Conservation (phyloP, 2,113 vertebrate genomes). For the Marmota monax region DNA sequence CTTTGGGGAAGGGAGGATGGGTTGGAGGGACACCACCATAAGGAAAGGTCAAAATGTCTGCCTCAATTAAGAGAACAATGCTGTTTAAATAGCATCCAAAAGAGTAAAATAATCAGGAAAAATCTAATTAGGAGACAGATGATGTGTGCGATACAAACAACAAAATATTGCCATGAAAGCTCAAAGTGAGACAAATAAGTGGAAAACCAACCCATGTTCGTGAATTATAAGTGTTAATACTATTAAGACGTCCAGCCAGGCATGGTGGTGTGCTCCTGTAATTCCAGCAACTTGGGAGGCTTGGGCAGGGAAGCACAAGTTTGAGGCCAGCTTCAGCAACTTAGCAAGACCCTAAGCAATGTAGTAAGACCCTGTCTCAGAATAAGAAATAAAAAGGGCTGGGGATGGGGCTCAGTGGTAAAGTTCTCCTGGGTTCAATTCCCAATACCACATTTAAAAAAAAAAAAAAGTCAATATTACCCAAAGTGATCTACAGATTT, state of each 20-base stretch:
- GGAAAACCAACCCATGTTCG: background rate
- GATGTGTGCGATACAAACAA: background rate
- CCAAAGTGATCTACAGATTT: background rate
- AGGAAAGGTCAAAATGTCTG: background rate
- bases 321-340: too few species aligned
- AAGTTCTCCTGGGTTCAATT: too few species aligned
- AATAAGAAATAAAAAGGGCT: too few species aligned
- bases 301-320: too few species aligned
- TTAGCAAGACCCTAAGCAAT: too few species aligned
- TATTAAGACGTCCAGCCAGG: background rate
- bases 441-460: too few species aligned
- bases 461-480: background rate
- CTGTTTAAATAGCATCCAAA: conserved; percentile 1
- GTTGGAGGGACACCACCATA: background rate
- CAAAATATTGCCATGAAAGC: background rate
- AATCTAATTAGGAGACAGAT: background rate
- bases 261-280: too few species aligned
- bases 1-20: background rate
- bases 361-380: too few species aligned
- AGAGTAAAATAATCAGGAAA: conserved; percentile 5
- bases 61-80: conserved; percentile 56
- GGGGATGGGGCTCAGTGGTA: too few species aligned
- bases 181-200: conserved; percentile 8
- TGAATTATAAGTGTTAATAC: background rate
- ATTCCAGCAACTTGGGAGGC: too few species aligned